Base-by-base conservation (phyloP, 2,888 invertebrate species). In the Erebia epiphron region DNA sequence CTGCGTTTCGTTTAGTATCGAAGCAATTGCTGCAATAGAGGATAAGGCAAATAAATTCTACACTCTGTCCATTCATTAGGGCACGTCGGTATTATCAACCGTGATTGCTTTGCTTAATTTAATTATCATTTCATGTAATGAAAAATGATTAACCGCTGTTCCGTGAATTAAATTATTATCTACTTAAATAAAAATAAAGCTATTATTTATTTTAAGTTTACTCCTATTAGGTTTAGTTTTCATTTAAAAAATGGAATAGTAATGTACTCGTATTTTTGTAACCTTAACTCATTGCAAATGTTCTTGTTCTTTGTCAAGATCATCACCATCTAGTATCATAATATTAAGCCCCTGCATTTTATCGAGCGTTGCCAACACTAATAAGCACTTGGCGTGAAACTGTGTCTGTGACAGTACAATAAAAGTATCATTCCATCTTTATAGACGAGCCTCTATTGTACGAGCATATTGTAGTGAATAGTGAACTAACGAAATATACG, bases 111-210 rank as follows among this genome's bases (percentile, higher is more conserved):
- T 60, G 67, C 54, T 72, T 70, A 68, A 68, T 68, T 72, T 60
- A 63, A 68, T 88, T 90, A 89, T 88, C 88, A 86, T 83, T 83
- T 41, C n/a, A 63, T 68, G 35, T 58, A 67, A 58, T 67, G 49
- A 49, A 50, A 46, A 56, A n/a, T 64, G 5, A 16, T 64, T 35
- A 21, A 52, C 64, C n/a, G 35, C 5, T 49, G 13, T 43, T 16
- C 10, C 13, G 46, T 9, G 10, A 61, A 61, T 16, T 16, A n/a
- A 8, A 14, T n/a, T n/a, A n/a, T n/a, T n/a, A n/a, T n/a, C n/a
- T n/a, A n/a, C n/a, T 52, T 52, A 18, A 3, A 21, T 1, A 54
- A 21, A 3, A 18, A 54, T 18, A 18, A 54, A 54, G n/a, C 52
- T 57, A 26, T 14, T 26, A 57, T 21, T 57, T 57, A 57, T 57